Evolutionary conservation across 2,797 vertebrate species (phyloP).

Genomic region (Sebastes goodei): DNA sequence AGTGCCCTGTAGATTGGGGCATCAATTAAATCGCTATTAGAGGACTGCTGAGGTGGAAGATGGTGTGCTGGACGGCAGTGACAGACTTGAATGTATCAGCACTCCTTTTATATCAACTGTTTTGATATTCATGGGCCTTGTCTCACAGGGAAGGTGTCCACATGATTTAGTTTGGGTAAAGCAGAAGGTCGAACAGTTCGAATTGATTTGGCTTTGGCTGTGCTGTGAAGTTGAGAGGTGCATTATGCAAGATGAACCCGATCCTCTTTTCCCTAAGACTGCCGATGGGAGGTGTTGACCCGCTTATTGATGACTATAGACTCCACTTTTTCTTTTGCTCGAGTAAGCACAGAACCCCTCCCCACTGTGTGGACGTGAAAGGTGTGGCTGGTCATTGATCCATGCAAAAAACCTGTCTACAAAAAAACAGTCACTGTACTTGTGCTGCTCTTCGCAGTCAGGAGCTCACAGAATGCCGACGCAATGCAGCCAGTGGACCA

Average conservation of each 20-base stretch:
- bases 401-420: conserved; percentile 53
- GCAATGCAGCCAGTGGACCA: conserved; percentile 68
- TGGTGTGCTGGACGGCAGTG: conserved; percentile 17
- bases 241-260: conserved; percentile 63
- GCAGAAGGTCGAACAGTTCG: conserved; percentile 22
- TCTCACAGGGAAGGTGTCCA: conserved; percentile 9
- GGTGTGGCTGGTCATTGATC: conserved; percentile 61
- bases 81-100: conserved; percentile 27
- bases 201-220: conserved; percentile 55
- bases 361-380: conserved; percentile 5
- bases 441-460: conserved; percentile 49
- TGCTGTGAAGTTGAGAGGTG: conserved; percentile 57
- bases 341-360: conserved; percentile 67
- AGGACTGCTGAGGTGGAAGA: conserved; percentile 44
- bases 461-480: conserved; percentile 56
- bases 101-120: background rate
- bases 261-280: conserved; percentile 39
- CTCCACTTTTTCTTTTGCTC: conserved; percentile 57
- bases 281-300: conserved; percentile 61
- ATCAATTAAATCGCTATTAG: conserved; percentile 52
- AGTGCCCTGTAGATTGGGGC: conserved; percentile 37
- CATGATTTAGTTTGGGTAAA: conserved; percentile 39
- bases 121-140: conserved; percentile 29
- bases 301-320: conserved; percentile 66
- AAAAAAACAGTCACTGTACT: conserved; percentile 37